A percentile compares a stretch with the other conserved stretches of the same genome.
Conservation (phyloP, 1,140 invertebrate species). For the Heliothis virescens region DNA sequence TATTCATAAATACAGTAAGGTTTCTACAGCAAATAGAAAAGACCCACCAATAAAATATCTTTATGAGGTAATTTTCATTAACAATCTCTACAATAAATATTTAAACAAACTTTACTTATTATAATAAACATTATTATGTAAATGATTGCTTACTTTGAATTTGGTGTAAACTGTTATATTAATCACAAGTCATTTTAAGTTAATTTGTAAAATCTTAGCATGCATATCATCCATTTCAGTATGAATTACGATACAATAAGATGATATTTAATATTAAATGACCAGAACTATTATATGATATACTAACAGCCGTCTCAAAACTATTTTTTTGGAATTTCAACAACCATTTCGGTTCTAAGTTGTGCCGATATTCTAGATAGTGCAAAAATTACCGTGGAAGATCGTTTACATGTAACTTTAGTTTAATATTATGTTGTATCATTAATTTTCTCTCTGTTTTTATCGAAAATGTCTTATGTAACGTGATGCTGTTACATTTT, state of each 20-base stretch:
- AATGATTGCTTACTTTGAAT: conserved; percentile 41
- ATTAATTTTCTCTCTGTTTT: conserved; percentile 15
- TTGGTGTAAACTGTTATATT: conserved; percentile 43
- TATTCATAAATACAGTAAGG: conserved; percentile 12
- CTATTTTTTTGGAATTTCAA: conserved; percentile 4
- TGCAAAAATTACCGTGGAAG: conserved; percentile 43
- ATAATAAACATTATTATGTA: conserved; percentile 23
- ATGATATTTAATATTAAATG: conserved; percentile 7
- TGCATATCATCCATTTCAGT: not conserved
- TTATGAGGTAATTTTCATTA: conserved; percentile 45
- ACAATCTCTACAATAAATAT: conserved; percentile 37
- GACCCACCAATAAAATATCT: conserved; percentile 29
- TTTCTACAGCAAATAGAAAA: conserved; percentile 7
- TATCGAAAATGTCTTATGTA: conserved; percentile 8
- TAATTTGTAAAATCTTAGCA: conserved; percentile 32
- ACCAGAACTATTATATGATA: not conserved
- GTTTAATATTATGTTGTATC: conserved; percentile 15
- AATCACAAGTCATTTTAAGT: conserved; percentile 2
- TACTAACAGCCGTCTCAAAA: conserved; percentile 1
- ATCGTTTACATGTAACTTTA: not conserved
- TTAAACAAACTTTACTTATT: conserved; percentile 32
- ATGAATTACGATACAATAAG: not conserved
- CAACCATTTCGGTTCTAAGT: conserved; percentile 23
- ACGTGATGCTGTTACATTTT: not conserved
- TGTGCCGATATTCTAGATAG: conserved; percentile 27